Evolutionary conservation across 2,797 vertebrate genomes (phyloP), one percentile per base, ranked within the genome.

Genomic region (Phoebastria nigripes): DNA sequence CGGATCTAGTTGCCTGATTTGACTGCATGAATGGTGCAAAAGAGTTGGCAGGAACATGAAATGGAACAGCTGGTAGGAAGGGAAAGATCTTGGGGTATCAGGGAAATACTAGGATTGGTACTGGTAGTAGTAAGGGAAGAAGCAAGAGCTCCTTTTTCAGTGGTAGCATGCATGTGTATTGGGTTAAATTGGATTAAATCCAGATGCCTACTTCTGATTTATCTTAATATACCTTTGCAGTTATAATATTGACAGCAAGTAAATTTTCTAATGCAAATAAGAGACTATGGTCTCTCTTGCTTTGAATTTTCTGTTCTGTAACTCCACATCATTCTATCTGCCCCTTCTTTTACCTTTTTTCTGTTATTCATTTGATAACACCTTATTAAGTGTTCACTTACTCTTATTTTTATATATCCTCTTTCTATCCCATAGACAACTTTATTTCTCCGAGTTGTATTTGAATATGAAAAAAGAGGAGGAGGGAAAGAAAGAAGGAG

Each of bases 21-120:
- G 51, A 66, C 66, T 73, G 16, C 31, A 62, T 82, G 42, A 80
- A 73, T 87, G 55, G 81, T 89, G 74, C 59, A 79, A 59, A 87
- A 89, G 58, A 52, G 28, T 90, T 96, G 94, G 93, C 90, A 96
- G 78, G 83, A 95, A 49, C 15, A 22, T 73, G 44, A 84, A 84
- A 67, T 44, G 24, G n/a, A 93, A 15, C 90, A 95, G 81, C 93
- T 94, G 93, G 49, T 86, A 61, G 90, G 67, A 87, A 89, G 31
- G 41, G 54, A 91, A 88, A 54, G 90, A 88, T 83, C 85, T 84
- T 78, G 56, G 13, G 21, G 25, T 92, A 77, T 14, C 3, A 8
- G 44, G 61, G n/a, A 66, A 92, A 67, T 59, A 73, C 51, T 59
- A 31, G 55, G 41, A 52, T 56, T 93, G 47, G 15, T 84, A 29